Evolutionary conservation across 2,113 vertebrate genomes (phyloP).

Genomic region (Melanerpes formicivorus): DNA sequence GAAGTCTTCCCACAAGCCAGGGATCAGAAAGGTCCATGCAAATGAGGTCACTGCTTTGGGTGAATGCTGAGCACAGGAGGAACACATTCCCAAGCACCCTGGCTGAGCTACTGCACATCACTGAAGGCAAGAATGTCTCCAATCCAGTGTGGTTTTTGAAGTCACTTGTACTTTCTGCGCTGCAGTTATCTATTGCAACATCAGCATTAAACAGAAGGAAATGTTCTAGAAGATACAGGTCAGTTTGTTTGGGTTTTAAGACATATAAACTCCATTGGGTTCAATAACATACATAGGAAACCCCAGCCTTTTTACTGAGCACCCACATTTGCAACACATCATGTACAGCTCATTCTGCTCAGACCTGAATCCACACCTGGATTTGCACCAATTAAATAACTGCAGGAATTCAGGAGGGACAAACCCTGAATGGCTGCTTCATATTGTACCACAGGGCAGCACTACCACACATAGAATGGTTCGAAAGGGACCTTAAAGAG

Average conservation of each 20-base stretch:
- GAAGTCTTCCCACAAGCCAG: neutral
- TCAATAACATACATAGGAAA: neutral
- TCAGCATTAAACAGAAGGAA: neutral
- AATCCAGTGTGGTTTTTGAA: neutral
- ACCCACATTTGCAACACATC: neutral
- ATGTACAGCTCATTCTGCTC: neutral
- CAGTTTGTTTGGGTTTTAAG: neutral
- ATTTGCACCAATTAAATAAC: neutral
- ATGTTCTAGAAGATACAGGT: fast-evolving
- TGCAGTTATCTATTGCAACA: neutral
- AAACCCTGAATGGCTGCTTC: neutral
- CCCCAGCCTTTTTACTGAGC: neutral
- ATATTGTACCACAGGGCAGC: neutral
- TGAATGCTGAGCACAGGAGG: neutral
- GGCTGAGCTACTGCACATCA: neutral
- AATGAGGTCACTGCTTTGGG: neutral
- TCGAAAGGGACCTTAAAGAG: no score
- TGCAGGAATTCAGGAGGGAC: neutral
- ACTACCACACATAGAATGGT: no score
- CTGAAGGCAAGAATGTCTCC: neutral
- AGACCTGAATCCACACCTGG: neutral
- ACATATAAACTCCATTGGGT: neutral
- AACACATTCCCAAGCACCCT: fast-evolving
- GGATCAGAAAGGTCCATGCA: neutral
- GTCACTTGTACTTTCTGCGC: neutral